Conservation (phyloP, 2,888 invertebrate genomes). For the Euclidia mi region DNA sequence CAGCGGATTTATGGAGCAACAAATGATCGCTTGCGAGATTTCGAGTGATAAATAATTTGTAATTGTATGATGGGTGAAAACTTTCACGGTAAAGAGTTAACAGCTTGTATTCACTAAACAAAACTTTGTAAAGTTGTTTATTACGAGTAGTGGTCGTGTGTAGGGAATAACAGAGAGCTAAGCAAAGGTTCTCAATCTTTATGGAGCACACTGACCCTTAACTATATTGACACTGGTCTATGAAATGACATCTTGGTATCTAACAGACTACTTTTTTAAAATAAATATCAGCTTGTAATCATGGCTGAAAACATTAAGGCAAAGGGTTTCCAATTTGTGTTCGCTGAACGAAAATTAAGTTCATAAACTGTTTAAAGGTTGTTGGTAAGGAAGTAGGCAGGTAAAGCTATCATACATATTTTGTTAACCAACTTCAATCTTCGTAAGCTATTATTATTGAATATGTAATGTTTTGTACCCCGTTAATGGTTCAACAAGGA, state of each 20-base stretch:
- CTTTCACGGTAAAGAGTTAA: conserved; percentile 16
- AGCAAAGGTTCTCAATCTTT: no score
- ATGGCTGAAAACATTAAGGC: no score
- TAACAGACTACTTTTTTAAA: no score
- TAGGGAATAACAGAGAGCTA: no score
- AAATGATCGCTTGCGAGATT: conserved; percentile 18
- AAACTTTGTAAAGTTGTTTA: no score
- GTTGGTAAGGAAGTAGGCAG: conserved; percentile 4
- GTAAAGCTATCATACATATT: conserved; percentile 7
- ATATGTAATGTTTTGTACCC: conserved; percentile 5
- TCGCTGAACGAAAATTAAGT: neutral
- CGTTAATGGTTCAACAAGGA: neutral
- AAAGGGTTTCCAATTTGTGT: no score
- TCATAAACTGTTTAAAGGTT: conserved; percentile 4
- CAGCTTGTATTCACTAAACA: conserved; percentile 5
- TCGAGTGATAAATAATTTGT: no score
- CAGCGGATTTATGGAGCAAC: conserved; percentile 15
- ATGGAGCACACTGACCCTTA: no score
- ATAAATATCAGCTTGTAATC: no score
- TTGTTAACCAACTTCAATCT: conserved; percentile 16
- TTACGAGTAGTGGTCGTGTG: no score
- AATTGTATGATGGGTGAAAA: conserved; percentile 15
- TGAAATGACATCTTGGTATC: no score
- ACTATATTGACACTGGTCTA: no score
- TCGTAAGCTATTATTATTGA: conserved; percentile 7